phyloP scores from a whole-genome alignment of 2,888 invertebrate genomes.

The Acanthopleura granulata region DNA sequence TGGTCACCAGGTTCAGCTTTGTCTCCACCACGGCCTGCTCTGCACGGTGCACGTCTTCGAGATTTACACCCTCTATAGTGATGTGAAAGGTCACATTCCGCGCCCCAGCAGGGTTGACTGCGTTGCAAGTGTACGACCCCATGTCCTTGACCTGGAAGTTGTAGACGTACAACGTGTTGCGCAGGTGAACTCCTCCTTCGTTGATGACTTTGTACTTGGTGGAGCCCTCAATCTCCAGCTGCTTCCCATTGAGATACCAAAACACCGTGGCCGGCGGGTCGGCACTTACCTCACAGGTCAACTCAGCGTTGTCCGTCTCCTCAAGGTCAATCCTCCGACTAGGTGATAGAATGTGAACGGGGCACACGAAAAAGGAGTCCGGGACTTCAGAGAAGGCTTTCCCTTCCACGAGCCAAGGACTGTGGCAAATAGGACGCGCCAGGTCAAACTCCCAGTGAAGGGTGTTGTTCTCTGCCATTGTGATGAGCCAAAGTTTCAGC shows the following conservation, averaged over 20 bases:
- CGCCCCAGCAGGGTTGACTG: slow-evolving; percentile 49
- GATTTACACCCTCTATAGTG: slow-evolving; percentile 45
- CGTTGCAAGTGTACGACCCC: slow-evolving; percentile 50
- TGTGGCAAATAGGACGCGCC: slow-evolving; percentile 45
- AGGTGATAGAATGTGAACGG: slow-evolving; percentile 53
- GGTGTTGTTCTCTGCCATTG: slow-evolving; percentile 32
- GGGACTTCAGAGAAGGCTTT: slow-evolving; percentile 43
- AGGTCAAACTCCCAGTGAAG: slow-evolving; percentile 46
- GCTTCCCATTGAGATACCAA: slow-evolving; percentile 47
- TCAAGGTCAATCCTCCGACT: slow-evolving; percentile 39
- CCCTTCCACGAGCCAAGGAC: slow-evolving; percentile 45
- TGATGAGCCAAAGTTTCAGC: slow-evolving; percentile 50
- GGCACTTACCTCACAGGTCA: slow-evolving; percentile 47
- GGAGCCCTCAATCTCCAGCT: slow-evolving; percentile 31
- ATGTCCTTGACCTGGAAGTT: slow-evolving; percentile 51
- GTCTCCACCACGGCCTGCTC: slow-evolving; percentile 15
- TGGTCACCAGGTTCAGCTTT: background rate
- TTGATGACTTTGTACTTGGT: slow-evolving; percentile 40
- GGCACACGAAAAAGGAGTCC: slow-evolving; percentile 49
- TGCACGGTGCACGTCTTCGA: slow-evolving; percentile 25
- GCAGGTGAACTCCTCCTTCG: slow-evolving; percentile 31
- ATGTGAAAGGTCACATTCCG: slow-evolving; percentile 42
- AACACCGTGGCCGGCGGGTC: slow-evolving; percentile 48
- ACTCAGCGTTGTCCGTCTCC: slow-evolving; percentile 34
- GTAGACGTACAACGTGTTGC: slow-evolving; percentile 43